Conservation (phyloP, 1,140 invertebrate genomes). For the Leptopilina clavipes region DNA sequence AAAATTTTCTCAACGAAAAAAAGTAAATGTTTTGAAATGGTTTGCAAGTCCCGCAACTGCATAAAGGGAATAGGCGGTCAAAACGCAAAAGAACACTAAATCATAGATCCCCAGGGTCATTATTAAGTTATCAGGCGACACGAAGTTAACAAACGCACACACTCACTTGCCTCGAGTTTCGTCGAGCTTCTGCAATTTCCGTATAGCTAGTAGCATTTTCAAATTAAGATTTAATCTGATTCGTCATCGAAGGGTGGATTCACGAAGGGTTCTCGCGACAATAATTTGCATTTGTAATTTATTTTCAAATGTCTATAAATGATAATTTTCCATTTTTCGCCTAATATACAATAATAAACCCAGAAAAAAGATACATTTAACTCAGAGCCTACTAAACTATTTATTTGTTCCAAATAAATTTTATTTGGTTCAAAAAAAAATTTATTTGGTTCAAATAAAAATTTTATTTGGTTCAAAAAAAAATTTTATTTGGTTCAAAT, state of each 20-base stretch:
- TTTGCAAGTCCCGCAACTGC: not conserved
- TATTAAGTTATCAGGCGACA: slow-evolving; percentile 51
- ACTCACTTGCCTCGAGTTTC: slow-evolving; percentile 27
- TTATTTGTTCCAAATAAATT: too few relatives aligned
- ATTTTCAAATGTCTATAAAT: not conserved
- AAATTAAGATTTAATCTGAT: slow-evolving; percentile 64
- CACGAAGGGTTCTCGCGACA: slow-evolving; percentile 13
- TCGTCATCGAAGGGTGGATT: slow-evolving; percentile 56
- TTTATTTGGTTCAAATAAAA: too few relatives aligned
- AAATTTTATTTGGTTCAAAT: too few relatives aligned
- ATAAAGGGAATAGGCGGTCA: slow-evolving; percentile 33
- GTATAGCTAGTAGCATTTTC: slow-evolving; percentile 51
- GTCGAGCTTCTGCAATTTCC: slow-evolving; percentile 53
- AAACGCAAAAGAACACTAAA: slow-evolving; percentile 46
- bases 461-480: too few relatives aligned
- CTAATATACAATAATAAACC: too few relatives aligned
- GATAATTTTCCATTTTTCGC: too few relatives aligned
- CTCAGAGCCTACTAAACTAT: too few relatives aligned
- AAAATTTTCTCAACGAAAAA: not conserved
- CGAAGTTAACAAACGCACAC: slow-evolving; percentile 31
- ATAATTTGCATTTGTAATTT: slow-evolving; percentile 35
- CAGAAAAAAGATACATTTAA: too few relatives aligned
- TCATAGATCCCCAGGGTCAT: slow-evolving; percentile 45
- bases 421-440: too few relatives aligned
- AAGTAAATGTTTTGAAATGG: not conserved